Conservation (phyloP, 2,888 invertebrate genomes). For the Salticus scenicus region DNA sequence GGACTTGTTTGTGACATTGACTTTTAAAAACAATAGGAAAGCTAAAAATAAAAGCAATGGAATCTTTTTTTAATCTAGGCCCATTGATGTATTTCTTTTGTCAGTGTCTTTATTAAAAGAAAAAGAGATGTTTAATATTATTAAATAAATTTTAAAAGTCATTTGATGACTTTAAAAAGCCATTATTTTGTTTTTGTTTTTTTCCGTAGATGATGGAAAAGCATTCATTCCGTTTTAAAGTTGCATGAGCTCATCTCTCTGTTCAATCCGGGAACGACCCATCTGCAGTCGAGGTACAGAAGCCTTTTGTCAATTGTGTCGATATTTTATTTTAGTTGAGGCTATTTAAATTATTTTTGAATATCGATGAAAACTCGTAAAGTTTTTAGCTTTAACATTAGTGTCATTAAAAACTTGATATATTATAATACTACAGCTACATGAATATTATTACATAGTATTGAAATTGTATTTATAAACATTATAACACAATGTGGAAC, state of each 20-base stretch:
- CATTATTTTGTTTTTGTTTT: too few relatives aligned
- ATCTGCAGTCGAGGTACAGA: slow-evolving; percentile 57
- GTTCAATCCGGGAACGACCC: slow-evolving; percentile 1
- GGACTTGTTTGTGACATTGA: too few relatives aligned
- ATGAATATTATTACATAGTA: slow-evolving; percentile 27
- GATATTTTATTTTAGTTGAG: slow-evolving; percentile 39
- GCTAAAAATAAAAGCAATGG: too few relatives aligned
- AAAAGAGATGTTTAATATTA: too few relatives aligned
- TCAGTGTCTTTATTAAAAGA: too few relatives aligned
- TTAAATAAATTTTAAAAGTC: too few relatives aligned
- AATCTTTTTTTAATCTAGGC: too few relatives aligned
- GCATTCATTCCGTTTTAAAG: slow-evolving; percentile 3
- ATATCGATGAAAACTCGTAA: slow-evolving; percentile 54
- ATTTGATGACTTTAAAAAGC: too few relatives aligned
- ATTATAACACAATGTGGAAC: slow-evolving; percentile 65
- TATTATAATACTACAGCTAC: slow-evolving; percentile 15
- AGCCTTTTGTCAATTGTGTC: slow-evolving; percentile 68
- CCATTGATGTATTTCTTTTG: too few relatives aligned
- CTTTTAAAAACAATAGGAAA: too few relatives aligned
- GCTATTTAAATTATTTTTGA: slow-evolving; percentile 43
- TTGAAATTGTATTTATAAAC: slow-evolving; percentile 17
- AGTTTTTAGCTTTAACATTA: slow-evolving; percentile 15
- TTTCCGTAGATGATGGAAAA: too few relatives aligned
- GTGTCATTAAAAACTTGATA: slow-evolving; percentile 21
- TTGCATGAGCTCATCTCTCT: background rate